These are phyloP conservation scores for Magallana gigas DNA, from an alignment of 1,140 invertebrate species.

Conservation along the genomic window DNA sequence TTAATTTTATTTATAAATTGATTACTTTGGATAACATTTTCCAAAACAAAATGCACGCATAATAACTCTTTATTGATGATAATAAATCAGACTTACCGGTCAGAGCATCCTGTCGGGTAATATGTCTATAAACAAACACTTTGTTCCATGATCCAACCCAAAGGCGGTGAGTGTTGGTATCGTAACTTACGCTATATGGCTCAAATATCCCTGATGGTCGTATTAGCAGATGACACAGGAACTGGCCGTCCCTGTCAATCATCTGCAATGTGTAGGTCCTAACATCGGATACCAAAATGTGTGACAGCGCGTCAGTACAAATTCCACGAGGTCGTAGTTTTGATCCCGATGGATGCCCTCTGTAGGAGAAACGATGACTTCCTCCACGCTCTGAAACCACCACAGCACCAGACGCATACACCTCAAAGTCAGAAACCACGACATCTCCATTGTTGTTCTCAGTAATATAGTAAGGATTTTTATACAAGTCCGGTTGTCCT, in stretches of 20 bases:
- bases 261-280: not conserved
- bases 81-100: too few species aligned
- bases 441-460: constrained; percentile 15
- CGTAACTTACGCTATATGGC: not conserved
- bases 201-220: not conserved
- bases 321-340: not conserved
- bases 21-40: too few species aligned
- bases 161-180: not conserved
- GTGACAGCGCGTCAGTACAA: not conserved
- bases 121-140: too few species aligned
- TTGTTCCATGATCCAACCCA: not conserved
- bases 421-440: not conserved
- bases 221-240: not conserved
- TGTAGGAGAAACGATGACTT: not conserved
- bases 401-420: not conserved
- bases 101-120: too few species aligned
- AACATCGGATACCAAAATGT: not conserved
- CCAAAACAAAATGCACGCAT: too few species aligned
- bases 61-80: too few species aligned
- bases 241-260: not conserved
- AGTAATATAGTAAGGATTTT: not conserved
- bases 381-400: not conserved
- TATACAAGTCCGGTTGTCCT: not conserved
- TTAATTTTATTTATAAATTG: too few species aligned
- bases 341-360: not conserved